Evolutionary conservation across 2,113 vertebrate species (phyloP).

Genomic region (Melanerpes formicivorus): DNA sequence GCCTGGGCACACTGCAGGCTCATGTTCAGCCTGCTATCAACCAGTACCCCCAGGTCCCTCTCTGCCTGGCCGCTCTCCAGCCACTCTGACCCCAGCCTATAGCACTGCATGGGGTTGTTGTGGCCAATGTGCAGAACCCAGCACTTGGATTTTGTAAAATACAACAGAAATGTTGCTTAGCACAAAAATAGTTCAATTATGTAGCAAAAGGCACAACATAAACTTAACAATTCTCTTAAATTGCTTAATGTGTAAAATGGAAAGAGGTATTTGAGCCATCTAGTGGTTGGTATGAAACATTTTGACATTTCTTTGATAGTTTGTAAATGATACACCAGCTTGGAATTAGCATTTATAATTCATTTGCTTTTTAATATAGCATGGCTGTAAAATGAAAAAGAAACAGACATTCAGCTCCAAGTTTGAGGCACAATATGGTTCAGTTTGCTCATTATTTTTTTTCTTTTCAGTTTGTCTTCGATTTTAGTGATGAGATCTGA

Average conservation of each 20-base stretch:
- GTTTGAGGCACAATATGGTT: not conserved
- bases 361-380: not conserved
- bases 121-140: too few relatives aligned
- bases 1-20: too few relatives aligned
- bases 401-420: not conserved
- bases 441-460: not conserved
- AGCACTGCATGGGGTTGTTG: too few relatives aligned
- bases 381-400: not conserved
- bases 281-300: conserved; percentile 59
- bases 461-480: not conserved
- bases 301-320: not conserved
- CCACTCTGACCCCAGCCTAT: too few relatives aligned
- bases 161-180: not conserved
- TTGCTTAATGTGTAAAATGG: not conserved
- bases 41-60: too few relatives aligned
- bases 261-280: conserved; percentile 62
- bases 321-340: not conserved
- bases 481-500: not conserved
- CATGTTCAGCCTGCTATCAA: too few relatives aligned
- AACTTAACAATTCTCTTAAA: not conserved
- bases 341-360: not conserved
- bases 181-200: not conserved
- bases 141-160: not conserved
- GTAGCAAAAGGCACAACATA: not conserved
- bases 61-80: too few relatives aligned